phyloP scores from a whole-genome alignment of 2,113 vertebrate genomes.

The Xenus cinereus region DNA sequence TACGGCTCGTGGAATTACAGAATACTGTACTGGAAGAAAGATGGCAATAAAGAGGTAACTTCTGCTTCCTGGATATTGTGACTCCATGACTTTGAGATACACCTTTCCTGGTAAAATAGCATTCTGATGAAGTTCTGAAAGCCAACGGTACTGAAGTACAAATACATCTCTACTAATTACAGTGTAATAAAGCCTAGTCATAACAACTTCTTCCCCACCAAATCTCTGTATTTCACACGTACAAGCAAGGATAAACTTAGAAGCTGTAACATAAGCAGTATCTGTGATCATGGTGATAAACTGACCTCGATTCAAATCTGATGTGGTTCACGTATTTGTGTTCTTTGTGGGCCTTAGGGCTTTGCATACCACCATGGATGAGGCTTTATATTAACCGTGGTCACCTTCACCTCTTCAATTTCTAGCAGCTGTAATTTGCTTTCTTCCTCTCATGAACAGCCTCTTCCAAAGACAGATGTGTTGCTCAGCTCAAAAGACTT shows the following conservation, averaged over 20 bases:
- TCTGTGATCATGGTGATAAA: neutral
- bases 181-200: neutral
- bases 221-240: neutral
- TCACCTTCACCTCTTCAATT: neutral
- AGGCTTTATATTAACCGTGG: neutral
- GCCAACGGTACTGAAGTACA: neutral
- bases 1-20: constrained; percentile 62
- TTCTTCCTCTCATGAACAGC: neutral
- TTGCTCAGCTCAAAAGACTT: neutral
- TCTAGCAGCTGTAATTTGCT: neutral
- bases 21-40: constrained; percentile 68
- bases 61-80: neutral
- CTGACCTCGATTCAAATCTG: neutral
- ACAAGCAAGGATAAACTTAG: neutral
- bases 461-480: neutral
- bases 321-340: neutral
- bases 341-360: neutral
- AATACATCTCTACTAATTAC: neutral
- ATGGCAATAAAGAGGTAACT: constrained; percentile 21
- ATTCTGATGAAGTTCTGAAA: neutral
- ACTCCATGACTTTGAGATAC: neutral
- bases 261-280: neutral
- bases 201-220: neutral
- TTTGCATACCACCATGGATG: neutral
- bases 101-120: neutral